These are phyloP conservation scores for Furnarius figulus DNA, from an alignment of 2,113 vertebrate genomes.

Conservation along the genomic window DNA sequence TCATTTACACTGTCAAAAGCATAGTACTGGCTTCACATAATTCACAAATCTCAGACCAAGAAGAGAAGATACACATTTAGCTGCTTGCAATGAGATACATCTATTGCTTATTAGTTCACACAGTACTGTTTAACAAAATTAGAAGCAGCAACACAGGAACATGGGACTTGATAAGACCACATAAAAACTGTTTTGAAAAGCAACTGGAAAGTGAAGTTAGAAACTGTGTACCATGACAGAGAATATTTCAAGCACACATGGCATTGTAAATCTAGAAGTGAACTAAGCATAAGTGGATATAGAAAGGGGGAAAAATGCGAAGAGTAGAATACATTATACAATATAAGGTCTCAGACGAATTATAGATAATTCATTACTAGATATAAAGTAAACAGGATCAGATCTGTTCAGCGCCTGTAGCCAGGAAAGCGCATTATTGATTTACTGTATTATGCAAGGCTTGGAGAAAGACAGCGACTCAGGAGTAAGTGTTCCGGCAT, in stretches of 20 bases:
- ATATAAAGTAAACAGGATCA: conserved; percentile 25
- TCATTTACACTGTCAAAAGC: background rate
- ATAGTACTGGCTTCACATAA: background rate
- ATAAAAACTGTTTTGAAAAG: background rate
- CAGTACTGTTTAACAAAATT: background rate
- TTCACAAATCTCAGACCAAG: background rate
- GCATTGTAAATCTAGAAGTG: background rate
- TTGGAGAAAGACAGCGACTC: background rate
- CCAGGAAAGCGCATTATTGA: conserved; percentile 44
- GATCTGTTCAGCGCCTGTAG: background rate
- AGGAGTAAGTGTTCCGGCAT: conserved; percentile 31
- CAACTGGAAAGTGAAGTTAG: background rate
- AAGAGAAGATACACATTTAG: background rate
- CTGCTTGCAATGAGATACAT: background rate
- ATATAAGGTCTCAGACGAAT: background rate
- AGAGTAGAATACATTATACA: background rate
- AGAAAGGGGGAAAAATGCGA: background rate
- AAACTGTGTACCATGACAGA: background rate
- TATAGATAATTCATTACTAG: conserved; percentile 51
- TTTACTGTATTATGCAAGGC: conserved; percentile 21
- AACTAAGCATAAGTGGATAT: background rate
- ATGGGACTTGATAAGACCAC: background rate
- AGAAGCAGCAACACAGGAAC: background rate
- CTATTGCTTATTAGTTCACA: background rate
- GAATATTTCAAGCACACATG: background rate